A percentile compares a stretch with the other conserved stretches of the same genome.
Conservation (phyloP, 2,888 invertebrate genomes). For the Dione vanillae region DNA sequence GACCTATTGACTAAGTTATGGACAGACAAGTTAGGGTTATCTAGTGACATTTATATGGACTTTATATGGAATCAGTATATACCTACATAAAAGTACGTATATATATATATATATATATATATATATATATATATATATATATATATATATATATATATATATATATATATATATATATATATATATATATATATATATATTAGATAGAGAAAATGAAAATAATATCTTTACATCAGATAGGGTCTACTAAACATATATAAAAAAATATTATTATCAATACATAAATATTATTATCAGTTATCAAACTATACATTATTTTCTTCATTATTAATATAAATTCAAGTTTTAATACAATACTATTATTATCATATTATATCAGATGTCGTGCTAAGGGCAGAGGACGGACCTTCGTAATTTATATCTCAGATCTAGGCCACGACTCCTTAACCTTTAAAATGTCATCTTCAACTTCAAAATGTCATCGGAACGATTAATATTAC, state of each 20-base stretch:
- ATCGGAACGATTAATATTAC: background rate
- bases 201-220: too few relatives aligned
- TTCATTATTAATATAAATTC: background rate
- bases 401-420: conserved; percentile 24
- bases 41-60: conserved; percentile 3
- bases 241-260: too few relatives aligned
- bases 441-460: conserved; percentile 25
- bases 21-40: background rate
- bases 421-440: conserved; percentile 30
- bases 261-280: too few relatives aligned
- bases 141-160: too few relatives aligned
- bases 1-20: conserved; percentile 44
- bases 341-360: background rate
- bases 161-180: too few relatives aligned
- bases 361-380: conserved; percentile 21
- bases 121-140: too few relatives aligned
- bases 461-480: conserved; percentile 30
- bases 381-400: conserved; percentile 21
- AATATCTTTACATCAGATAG: too few relatives aligned
- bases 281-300: too few relatives aligned
- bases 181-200: too few relatives aligned
- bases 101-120: background rate
- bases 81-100: background rate
- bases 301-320: background rate
- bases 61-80: background rate